Evolutionary conservation across 2,888 invertebrate genomes (phyloP).

Genomic region (Acanthacorydalis orientalis): DNA sequence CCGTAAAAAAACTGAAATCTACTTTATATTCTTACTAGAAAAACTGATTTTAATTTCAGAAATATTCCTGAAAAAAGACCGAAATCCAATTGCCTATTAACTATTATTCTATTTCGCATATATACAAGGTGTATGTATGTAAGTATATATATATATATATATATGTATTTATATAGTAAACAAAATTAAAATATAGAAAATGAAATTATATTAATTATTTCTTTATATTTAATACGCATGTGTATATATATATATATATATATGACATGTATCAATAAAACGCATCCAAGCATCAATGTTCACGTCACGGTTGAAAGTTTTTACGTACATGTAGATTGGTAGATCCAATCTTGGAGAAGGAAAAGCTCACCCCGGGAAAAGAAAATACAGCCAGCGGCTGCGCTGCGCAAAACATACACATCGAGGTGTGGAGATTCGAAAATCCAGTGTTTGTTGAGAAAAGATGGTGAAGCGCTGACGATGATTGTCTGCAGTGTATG

Average conservation of each 20-base stretch:
- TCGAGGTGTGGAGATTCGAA: conserved; percentile 3
- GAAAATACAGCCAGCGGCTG: conserved; percentile 2
- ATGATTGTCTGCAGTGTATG: too few relatives aligned
- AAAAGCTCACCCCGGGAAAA: conserved; percentile 1
- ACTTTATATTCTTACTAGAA: too few relatives aligned
- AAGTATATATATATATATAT: too few relatives aligned
- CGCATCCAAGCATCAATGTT: neutral
- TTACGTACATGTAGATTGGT: neutral
- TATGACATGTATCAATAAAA: neutral
- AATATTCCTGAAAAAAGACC: too few relatives aligned
- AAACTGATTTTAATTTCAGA: too few relatives aligned
- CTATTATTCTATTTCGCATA: too few relatives aligned
- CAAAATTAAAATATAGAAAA: neutral
- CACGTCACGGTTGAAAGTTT: neutral
- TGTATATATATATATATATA: too few relatives aligned
- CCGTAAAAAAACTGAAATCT: too few relatives aligned
- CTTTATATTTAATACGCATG: neutral
- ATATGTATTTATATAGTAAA: too few relatives aligned
- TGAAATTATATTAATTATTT: neutral
- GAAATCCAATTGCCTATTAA: too few relatives aligned
- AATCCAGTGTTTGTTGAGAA: conserved; percentile 4
- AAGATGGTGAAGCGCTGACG: neutral
- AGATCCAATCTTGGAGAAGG: neutral
- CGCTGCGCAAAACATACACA: neutral
- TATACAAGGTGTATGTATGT: too few relatives aligned